phyloP scores from a whole-genome alignment of 2,113 vertebrate genomes.

The Spea bombifrons region DNA sequence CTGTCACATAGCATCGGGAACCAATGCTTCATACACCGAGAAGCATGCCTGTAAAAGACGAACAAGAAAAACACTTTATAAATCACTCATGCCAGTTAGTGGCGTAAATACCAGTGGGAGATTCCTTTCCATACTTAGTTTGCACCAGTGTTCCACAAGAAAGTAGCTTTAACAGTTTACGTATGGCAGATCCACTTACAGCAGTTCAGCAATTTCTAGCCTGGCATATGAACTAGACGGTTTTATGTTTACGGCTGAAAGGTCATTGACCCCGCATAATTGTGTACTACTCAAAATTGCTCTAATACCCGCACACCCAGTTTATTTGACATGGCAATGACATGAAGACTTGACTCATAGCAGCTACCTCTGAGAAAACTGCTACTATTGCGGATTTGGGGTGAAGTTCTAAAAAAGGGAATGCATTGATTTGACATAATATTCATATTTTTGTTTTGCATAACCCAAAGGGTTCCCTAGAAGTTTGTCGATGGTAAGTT shows the following conservation, averaged over 20 bases:
- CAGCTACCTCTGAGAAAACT: neutral
- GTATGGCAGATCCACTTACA: conserved; percentile 25
- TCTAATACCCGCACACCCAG: neutral
- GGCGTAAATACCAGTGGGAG: conserved; percentile 3
- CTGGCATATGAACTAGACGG: conserved; percentile 9
- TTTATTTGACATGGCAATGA: neutral
- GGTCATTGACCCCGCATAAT: conserved; percentile 33
- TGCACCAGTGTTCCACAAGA: conserved; percentile 15
- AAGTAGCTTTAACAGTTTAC: conserved; percentile 24
- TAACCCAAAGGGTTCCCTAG: neutral
- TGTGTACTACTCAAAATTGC: neutral
- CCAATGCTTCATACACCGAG: neutral
- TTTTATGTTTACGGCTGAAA: conserved; percentile 11
- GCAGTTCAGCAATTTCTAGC: conserved; percentile 7
- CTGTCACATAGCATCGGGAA: neutral
- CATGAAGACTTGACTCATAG: neutral
- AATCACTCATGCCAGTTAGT: neutral
- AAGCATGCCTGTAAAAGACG: conserved; percentile 1
- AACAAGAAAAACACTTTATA: conserved; percentile 2
- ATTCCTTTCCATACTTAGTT: conserved; percentile 3
- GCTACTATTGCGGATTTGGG: neutral
- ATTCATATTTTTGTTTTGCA: neutral
- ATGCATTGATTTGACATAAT: no score
- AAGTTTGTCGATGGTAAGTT: conserved; percentile 9
- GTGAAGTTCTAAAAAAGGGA: neutral